phyloP scores from a whole-genome alignment of 53 echinoderm and acorn worm species.

The Mesocentrotus franciscanus region DNA sequence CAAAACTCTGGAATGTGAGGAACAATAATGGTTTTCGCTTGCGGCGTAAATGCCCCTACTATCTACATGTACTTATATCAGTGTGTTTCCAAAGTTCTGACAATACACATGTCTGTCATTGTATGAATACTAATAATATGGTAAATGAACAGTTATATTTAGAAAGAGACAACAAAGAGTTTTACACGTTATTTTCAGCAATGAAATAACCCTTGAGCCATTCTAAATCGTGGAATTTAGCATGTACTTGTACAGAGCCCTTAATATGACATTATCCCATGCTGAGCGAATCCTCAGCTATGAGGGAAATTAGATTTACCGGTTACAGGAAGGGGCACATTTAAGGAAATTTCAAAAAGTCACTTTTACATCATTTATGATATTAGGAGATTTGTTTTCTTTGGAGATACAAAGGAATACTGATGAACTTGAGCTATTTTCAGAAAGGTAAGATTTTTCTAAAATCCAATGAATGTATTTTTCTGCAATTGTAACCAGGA shows the following conservation, averaged over 20 bases:
- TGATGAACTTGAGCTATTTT: no score
- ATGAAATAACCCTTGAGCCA: neutral
- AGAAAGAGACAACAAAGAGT: neutral
- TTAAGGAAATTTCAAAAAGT: slow-evolving; percentile 9
- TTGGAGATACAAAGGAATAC: neutral
- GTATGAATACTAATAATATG: no score
- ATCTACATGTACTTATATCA: no score
- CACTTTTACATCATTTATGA: neutral
- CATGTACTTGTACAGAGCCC: neutral
- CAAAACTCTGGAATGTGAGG: no score
- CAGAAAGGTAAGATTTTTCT: no score
- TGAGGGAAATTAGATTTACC: neutral
- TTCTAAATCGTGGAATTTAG: neutral
- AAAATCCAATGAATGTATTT: no score
- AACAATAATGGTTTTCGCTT: no score
- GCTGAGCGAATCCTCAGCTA: neutral
- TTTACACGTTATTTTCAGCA: neutral
- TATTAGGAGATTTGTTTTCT: neutral
- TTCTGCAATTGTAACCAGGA: no score
- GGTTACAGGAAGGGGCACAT: neutral
- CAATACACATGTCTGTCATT: no score
- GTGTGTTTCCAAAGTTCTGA: no score
- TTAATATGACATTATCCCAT: neutral
- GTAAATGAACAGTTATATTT: neutral
- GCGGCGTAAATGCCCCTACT: no score